Base-by-base conservation (phyloP, 1,140 invertebrate genomes). In the Lordiphosa collinella region DNA sequence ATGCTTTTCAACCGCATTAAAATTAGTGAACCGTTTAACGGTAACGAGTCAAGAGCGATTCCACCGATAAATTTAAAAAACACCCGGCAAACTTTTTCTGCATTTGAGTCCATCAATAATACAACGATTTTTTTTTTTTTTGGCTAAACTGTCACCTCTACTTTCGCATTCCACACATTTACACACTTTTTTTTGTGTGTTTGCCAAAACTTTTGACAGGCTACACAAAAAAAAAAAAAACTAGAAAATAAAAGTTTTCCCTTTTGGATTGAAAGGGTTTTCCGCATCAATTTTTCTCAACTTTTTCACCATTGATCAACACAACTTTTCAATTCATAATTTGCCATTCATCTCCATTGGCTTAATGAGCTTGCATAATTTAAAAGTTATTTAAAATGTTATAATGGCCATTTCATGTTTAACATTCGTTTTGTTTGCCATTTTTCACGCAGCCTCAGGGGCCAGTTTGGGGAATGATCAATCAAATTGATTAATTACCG, bases 401-500 rank as follows among this genome's bases (percentile, higher is more conserved):
- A 82, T 64, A 61, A 61, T 63, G 49, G 25, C 25, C 25, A 29
- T 29, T 29, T 29, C 25, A 29, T 29, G 25, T 29, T 67, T 62
- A 58, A 67, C 70, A 79, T 56, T 52, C 50, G 40, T 50, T 53
- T 68, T 66, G 65, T 66, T 66, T 66, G 60, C 31, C 68, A 78
- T 79, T 60, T 55, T 57, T 47, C 40, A 40, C 9, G 32, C 25
- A 14, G 12, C 12, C 11, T 0, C 8, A 16, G 37, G 4, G 43
- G 51, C 43, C 70, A 70, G 75, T 48, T 60, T 44, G 58, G 60
- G 54, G 56, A 67, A 84, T 76, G 72, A 82, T 82, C 76, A 84
- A 82, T 82, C 76, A 82, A 84, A 76, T 76, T 82, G 76, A 82
- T 84, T 82, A 82, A 82, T 82, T 82, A 84, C 72, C 67, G 37